phyloP scores from a whole-genome alignment of 1,140 invertebrate genomes.

The Neotoxoptera formosana region DNA sequence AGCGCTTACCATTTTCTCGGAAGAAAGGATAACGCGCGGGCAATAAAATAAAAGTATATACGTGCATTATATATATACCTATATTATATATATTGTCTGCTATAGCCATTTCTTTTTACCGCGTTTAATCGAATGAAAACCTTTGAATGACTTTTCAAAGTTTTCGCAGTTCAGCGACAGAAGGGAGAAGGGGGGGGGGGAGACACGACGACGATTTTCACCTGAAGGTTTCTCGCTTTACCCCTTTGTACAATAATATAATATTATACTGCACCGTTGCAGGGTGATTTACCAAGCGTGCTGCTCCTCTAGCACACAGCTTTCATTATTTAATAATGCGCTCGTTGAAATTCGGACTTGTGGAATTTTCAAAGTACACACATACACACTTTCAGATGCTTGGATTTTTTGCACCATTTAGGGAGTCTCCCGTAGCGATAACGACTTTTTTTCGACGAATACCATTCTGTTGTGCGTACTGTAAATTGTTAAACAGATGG shows the following conservation, averaged over 20 bases:
- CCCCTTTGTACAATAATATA: rapidly evolving
- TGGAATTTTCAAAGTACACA: neutral
- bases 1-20: neutral
- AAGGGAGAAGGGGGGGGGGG: too few relatives aligned
- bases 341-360: neutral
- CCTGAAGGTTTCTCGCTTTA: neutral
- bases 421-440: neutral
- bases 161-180: neutral
- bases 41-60: neutral
- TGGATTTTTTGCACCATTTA: too few relatives aligned
- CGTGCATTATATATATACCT: neutral
- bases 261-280: neutral
- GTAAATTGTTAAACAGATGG: neutral
- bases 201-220: neutral
- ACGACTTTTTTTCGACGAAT: neutral
- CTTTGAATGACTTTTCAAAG: neutral
- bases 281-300: neutral
- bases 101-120: neutral
- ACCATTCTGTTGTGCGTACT: neutral
- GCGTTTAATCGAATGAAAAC: neutral
- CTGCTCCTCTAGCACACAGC: neutral
- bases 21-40: neutral
- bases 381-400: neutral
- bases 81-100: too few relatives aligned
- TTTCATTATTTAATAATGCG: neutral